Percentiles rank a stretch among this genome's conserved stretches.
These are phyloP conservation scores for Phylloscopus whistleri DNA, from an alignment of 2,113 vertebrate species.

Conservation along the genomic window DNA sequence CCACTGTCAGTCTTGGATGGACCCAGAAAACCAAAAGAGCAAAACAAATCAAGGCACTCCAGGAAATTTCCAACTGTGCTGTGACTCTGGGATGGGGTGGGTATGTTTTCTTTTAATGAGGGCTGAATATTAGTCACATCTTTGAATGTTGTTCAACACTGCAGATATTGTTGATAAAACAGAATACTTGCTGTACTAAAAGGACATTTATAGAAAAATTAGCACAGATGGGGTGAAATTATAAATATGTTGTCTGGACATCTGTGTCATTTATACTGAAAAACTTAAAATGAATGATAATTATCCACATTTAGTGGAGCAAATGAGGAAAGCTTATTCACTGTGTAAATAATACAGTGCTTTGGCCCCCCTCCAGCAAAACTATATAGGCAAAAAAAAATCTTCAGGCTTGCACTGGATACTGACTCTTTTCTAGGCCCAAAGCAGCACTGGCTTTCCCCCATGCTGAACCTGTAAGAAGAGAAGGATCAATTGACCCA, in stretches of 20 bases:
- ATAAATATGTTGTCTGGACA: constrained; percentile 58
- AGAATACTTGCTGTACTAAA: constrained; percentile 24
- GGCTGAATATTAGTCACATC: constrained; percentile 42
- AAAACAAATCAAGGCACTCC: neutral
- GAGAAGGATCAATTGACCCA: neutral
- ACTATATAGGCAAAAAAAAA: constrained; percentile 11
- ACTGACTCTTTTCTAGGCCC: neutral
- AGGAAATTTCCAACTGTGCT: neutral
- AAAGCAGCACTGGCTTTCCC: neutral
- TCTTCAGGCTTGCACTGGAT: neutral
- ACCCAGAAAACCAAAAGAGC: neutral
- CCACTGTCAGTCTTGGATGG: neutral
- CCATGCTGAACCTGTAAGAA: neutral
- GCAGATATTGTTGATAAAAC: constrained; percentile 46
- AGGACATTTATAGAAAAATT: constrained; percentile 56
- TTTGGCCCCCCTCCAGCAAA: constrained; percentile 28
- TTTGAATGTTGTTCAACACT: constrained; percentile 50
- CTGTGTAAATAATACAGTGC: constrained; percentile 32
- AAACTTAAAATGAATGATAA: constrained; percentile 53
- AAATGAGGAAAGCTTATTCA: constrained; percentile 47
- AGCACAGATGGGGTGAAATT: constrained; percentile 60
- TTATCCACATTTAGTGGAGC: constrained; percentile 42
- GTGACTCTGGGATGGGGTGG: neutral
- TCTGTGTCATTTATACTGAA: constrained; percentile 61
- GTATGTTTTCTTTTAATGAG: constrained; percentile 18